phyloP scores from a whole-genome alignment of 2,113 vertebrate genomes.

The Cisticola juncidis region DNA sequence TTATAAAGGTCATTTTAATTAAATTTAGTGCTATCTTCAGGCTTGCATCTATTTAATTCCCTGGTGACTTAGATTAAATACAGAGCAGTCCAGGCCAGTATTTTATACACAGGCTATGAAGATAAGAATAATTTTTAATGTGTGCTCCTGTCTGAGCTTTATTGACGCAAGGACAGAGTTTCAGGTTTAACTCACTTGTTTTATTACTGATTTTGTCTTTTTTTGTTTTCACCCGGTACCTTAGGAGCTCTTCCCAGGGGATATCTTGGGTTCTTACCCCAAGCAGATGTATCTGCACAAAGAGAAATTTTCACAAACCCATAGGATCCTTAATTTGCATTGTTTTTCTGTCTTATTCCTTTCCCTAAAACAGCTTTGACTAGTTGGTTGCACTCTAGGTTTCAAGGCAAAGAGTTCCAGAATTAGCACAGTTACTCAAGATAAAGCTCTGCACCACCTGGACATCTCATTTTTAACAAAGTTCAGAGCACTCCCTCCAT shows the following conservation, averaged over 20 bases:
- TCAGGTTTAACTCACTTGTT: not conserved
- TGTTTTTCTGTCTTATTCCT: not conserved
- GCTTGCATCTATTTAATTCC: not conserved
- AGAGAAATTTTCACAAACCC: too few species aligned
- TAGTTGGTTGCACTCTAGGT: not conserved
- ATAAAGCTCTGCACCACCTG: not conserved
- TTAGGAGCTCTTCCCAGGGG: not conserved
- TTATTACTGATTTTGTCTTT: not conserved
- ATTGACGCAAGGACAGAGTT: not conserved
- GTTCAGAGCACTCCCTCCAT: too few species aligned
- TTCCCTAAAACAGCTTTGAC: not conserved
- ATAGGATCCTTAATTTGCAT: fast-evolving
- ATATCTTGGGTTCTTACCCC: not conserved
- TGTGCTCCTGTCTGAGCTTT: not conserved
- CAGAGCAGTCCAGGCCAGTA: not conserved
- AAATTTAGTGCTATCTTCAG: not conserved
- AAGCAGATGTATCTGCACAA: fast-evolving
- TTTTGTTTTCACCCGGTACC: not conserved
- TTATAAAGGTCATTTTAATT: slow-evolving; percentile 22
- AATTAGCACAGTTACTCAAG: not conserved
- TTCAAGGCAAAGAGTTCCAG: not conserved
- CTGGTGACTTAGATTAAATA: not conserved
- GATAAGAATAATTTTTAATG: not conserved
- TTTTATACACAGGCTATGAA: not conserved
- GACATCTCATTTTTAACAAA: not conserved